Evolutionary conservation across 2,797 vertebrate genomes (phyloP).

Genomic region (Emys orbicularis): DNA sequence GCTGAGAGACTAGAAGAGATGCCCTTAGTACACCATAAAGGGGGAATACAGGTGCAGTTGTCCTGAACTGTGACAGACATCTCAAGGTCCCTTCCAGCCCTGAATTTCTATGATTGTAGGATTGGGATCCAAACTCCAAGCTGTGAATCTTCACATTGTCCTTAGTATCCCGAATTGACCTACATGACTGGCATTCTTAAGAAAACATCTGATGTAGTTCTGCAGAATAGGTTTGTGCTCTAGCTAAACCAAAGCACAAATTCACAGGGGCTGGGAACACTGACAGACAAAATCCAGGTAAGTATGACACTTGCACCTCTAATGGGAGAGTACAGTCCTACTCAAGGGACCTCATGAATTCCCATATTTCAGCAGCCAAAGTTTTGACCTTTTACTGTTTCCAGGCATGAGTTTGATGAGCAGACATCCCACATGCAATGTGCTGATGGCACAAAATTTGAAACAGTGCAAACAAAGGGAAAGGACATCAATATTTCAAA

Average conservation of each 20-base stretch:
- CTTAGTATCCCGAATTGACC: too few relatives aligned
- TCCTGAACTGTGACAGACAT: too few relatives aligned
- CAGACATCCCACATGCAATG: accelerated
- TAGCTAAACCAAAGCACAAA: background rate
- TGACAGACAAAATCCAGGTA: background rate
- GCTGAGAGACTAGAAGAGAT: too few relatives aligned
- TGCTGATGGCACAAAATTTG: background rate
- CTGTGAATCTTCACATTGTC: background rate
- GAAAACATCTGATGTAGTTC: background rate
- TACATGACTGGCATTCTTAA: background rate
- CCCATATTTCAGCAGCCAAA: background rate
- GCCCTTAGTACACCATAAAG: too few relatives aligned
- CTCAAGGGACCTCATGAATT: background rate
- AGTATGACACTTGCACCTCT: background rate
- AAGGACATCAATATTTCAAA: background rate
- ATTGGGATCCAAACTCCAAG: background rate
- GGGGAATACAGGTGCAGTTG: too few relatives aligned
- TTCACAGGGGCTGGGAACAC: background rate
- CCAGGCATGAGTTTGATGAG: background rate
- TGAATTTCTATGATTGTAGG: background rate
- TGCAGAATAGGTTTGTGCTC: background rate
- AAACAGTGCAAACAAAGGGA: background rate
- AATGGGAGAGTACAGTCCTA: background rate
- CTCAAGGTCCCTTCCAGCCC: too few relatives aligned
- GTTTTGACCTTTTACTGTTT: background rate